Conservation (phyloP, 2,888 invertebrate genomes). For the Trichopoda pennipes region DNA sequence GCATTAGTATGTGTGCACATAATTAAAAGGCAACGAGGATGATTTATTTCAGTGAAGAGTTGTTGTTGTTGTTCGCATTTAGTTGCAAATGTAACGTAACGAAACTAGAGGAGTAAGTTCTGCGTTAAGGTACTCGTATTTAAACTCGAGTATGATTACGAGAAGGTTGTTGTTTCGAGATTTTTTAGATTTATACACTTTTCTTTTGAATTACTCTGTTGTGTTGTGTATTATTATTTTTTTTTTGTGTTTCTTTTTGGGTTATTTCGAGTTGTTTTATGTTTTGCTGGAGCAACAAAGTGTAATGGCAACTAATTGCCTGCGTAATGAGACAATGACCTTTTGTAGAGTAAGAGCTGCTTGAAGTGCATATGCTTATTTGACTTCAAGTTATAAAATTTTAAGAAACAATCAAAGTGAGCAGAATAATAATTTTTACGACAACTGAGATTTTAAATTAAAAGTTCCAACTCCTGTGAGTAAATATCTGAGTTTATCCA, state of each 20-base stretch:
- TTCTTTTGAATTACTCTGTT: neutral
- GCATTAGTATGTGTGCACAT: neutral
- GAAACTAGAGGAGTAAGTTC: slow-evolving; percentile 1
- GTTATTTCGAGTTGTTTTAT: slow-evolving; percentile 25
- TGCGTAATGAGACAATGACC: slow-evolving; percentile 71
- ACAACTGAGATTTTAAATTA: neutral
- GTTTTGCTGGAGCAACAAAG: slow-evolving; percentile 34
- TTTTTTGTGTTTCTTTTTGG: neutral
- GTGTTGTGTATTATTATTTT: too few relatives aligned
- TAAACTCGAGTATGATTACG: slow-evolving; percentile 2
- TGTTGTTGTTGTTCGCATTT: neutral
- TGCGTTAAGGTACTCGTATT: slow-evolving; percentile 12
- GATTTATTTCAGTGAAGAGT: slow-evolving; percentile 1
- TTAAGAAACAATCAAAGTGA: neutral
- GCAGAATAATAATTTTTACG: neutral
- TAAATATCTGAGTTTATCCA: too few relatives aligned
- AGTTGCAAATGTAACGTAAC: slow-evolving; percentile 1
- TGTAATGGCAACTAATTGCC: slow-evolving; percentile 68
- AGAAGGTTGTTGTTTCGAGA: slow-evolving; percentile 19
- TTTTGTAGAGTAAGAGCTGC: slow-evolving; percentile 55
- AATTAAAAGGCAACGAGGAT: slow-evolving; percentile 31
- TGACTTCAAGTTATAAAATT: slow-evolving; percentile 21
- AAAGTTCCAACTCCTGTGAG: too few relatives aligned
- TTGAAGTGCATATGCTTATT: neutral
- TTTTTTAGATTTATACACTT: slow-evolving; percentile 20